These are phyloP conservation scores for Lamellibrachia satsuma DNA, from an alignment of 2,888 invertebrate genomes.

Conservation along the genomic window DNA sequence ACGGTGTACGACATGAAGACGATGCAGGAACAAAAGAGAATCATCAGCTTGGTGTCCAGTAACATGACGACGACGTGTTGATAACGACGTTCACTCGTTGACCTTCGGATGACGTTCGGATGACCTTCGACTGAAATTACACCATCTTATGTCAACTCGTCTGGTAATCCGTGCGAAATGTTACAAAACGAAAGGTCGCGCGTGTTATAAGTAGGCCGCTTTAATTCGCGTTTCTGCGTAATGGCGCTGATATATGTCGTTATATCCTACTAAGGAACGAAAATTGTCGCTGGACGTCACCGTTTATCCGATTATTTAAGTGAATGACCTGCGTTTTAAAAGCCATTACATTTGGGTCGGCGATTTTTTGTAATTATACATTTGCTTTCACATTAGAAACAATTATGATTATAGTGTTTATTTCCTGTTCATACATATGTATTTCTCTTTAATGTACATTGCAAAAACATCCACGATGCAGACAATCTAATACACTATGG, in stretches of 20 bases:
- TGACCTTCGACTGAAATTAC: constrained; percentile 4
- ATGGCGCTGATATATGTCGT: not conserved
- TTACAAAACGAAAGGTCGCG: not conserved
- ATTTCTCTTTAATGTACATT: too few relatives aligned
- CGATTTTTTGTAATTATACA: not conserved
- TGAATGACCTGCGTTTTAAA: not conserved
- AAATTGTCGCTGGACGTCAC: not conserved
- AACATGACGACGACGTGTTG: not conserved
- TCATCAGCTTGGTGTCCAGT: constrained; percentile 4
- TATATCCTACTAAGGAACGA: not conserved
- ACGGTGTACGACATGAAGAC: not conserved
- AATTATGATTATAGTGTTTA: too few relatives aligned
- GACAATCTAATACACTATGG: too few relatives aligned
- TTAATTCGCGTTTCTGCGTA: not conserved
- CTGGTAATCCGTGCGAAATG: not conserved
- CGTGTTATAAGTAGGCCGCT: not conserved
- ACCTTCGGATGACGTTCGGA: not conserved
- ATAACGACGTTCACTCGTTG: not conserved
- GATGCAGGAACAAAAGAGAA: constrained; percentile 1
- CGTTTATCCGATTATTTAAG: not conserved
- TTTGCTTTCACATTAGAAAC: not conserved
- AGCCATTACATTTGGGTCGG: too few relatives aligned
- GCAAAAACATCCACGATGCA: too few relatives aligned
- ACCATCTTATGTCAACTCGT: not conserved
- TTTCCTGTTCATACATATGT: too few relatives aligned